phyloP scores from a whole-genome alignment of 2,888 invertebrate species.

The Oligia fasciuncula region DNA sequence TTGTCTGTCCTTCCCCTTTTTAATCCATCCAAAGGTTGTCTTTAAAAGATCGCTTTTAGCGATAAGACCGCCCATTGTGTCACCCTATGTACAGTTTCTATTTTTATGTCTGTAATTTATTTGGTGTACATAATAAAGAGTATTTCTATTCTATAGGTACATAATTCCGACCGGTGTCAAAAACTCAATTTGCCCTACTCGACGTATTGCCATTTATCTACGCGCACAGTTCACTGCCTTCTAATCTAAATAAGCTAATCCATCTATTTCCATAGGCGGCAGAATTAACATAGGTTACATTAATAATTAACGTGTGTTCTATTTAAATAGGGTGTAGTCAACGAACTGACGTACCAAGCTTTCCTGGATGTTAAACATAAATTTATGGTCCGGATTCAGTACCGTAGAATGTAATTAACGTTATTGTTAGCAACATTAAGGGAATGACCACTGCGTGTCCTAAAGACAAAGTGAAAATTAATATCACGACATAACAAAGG shows the following conservation, averaged over 20 bases:
- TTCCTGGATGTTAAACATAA: conserved; percentile 6
- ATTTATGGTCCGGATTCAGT: neutral
- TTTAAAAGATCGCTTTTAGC: too few relatives aligned
- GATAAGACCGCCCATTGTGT: too few relatives aligned
- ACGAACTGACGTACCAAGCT: neutral
- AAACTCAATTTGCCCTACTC: conserved; percentile 25
- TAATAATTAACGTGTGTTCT: conserved; percentile 60
- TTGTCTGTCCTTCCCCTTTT: too few relatives aligned
- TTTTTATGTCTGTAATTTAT: too few relatives aligned
- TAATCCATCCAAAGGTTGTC: too few relatives aligned
- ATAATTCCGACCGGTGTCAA: conserved; percentile 12
- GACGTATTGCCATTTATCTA: conserved; percentile 32
- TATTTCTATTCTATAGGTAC: too few relatives aligned
- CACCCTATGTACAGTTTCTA: too few relatives aligned
- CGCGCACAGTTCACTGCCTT: conserved; percentile 33
- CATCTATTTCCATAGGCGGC: conserved; percentile 42
- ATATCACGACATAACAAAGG: neutral
- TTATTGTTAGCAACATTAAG: neutral
- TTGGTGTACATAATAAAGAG: too few relatives aligned
- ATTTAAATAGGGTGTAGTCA: conserved; percentile 20
- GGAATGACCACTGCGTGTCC: neutral
- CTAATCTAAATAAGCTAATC: conserved; percentile 56
- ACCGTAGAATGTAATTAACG: neutral
- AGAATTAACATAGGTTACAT: conserved; percentile 57
- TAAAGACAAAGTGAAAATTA: neutral